Evolutionary conservation across 1,140 invertebrate species (phyloP), one percentile per base, ranked within the genome.

Genomic region (Papilio polyxenes): DNA sequence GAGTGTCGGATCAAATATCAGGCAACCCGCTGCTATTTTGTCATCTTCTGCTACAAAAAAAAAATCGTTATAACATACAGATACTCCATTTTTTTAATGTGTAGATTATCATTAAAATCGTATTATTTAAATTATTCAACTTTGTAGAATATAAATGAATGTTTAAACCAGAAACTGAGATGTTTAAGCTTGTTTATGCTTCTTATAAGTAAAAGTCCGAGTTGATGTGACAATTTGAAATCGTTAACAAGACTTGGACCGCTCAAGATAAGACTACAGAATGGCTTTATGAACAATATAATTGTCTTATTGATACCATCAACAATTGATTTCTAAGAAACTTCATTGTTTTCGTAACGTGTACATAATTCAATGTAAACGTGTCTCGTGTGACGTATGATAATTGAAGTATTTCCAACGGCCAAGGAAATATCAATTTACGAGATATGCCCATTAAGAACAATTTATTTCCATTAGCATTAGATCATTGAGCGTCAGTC

Each of bases 401-500:
- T 56, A 49, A 49, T 76, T 51, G 23, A 77, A 75, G 75, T 75
- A 75, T 31, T 56, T 7, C 49, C 75, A 77, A 77, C 48, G 83
- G 81, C 81, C 82, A 83, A 82, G 81, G 82, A 83, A 83, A 80
- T 83, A 82, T 82, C 75, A 48, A 78, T 81, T 72, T 85, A 86
- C 83, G 83, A 86, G 80, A 83, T 86, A 86, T 85, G 80, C 72
- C 76, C 83, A 88, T 89, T 90, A 83, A 86, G 85, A 86, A 88
- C 84, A 86, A 85, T 88, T 86, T 87, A 87, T 83, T 89, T 91
- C 91, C 91, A 92, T 93, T 92, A 91, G 89, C 87, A 87, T 88
- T 88, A 92, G 87, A 89, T 89, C 91, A 92, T 92, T 92, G 89
- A 92, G 85, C 83, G 81, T 93, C 91, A 92, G 90, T 92, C 89